Conservation (phyloP, 2,797 vertebrate genomes). For the Notolabrus celidotus region DNA sequence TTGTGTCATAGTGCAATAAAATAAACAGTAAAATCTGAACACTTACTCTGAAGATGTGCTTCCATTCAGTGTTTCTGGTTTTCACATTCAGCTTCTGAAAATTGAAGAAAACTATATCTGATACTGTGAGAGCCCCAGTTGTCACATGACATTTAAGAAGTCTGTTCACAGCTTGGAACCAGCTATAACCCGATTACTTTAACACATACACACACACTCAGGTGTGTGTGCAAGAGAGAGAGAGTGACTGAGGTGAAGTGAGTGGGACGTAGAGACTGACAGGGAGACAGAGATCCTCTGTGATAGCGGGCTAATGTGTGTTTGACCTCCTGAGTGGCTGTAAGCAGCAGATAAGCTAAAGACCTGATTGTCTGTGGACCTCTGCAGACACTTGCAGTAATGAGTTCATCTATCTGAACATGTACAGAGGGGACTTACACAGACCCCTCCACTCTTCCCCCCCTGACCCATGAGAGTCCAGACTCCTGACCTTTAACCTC, state of each 20-base stretch:
- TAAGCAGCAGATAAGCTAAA: slow-evolving; percentile 76
- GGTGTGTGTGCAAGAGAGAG: background rate
- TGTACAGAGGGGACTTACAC: slow-evolving; percentile 59
- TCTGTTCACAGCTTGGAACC: background rate
- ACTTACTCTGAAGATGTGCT: no score
- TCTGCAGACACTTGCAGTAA: slow-evolving; percentile 66
- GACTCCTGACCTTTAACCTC: slow-evolving; percentile 44
- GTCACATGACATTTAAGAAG: background rate
- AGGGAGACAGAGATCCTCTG: slow-evolving; percentile 64
- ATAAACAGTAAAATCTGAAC: no score
- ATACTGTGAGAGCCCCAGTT: no score
- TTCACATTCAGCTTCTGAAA: no score
- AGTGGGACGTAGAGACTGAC: slow-evolving; percentile 57
- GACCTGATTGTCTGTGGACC: slow-evolving; percentile 70
- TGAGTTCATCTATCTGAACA: slow-evolving; percentile 75
- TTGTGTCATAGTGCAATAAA: no score
- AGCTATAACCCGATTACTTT: background rate
- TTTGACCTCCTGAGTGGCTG: slow-evolving; percentile 78
- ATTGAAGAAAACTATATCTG: no score
- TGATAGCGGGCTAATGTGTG: slow-evolving; percentile 72
- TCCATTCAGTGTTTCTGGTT: no score
- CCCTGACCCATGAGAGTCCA: slow-evolving; percentile 39
- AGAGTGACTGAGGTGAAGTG: slow-evolving; percentile 26
- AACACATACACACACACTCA: background rate
- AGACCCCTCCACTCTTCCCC: slow-evolving; percentile 24